Percentiles rank a stretch among this genome's conserved stretches.
These are phyloP conservation scores for Oxyruncus cristatus DNA, from an alignment of 2,113 vertebrate genomes.

Conservation along the genomic window DNA sequence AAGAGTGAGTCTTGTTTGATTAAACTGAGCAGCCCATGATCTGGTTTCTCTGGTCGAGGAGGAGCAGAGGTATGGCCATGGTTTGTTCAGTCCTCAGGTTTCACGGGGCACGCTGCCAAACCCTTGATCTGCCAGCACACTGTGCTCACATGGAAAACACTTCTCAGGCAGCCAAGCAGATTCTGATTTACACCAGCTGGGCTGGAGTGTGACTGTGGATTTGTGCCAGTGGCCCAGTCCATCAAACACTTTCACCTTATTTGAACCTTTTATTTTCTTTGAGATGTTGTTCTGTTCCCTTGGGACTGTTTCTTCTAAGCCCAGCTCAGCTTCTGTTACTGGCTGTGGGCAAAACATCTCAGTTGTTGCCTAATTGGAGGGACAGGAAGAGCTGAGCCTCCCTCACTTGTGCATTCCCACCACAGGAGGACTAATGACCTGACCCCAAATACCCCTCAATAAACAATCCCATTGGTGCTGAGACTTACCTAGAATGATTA, in stretches of 20 bases:
- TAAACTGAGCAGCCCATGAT: not conserved
- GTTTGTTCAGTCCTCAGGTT: not conserved
- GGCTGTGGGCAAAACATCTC: constrained; percentile 11
- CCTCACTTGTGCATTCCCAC: not conserved
- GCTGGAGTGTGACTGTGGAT: not conserved
- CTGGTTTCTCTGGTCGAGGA: not conserved
- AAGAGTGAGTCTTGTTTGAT: not conserved
- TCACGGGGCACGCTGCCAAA: not conserved
- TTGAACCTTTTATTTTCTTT: constrained; percentile 57
- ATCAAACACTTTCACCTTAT: not conserved
- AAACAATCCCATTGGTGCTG: not conserved
- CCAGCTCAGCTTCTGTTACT: constrained; percentile 44
- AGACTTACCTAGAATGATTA: constrained; percentile 80
- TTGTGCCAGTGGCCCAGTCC: not conserved
- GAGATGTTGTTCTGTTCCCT: constrained; percentile 3
- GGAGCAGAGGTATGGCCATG: not conserved
- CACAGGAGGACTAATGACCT: not conserved
- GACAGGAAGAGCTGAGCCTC: not conserved
- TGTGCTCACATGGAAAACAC: constrained; percentile 55
- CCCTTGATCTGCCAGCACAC: constrained; percentile 4
- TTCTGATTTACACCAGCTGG: constrained; percentile 51
- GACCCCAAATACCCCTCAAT: not conserved
- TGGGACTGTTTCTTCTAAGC: not conserved
- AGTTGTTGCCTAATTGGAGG: not conserved
- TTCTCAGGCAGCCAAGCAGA: not conserved